phyloP scores from a whole-genome alignment of 2,888 invertebrate species.

The Craniophora ligustri region DNA sequence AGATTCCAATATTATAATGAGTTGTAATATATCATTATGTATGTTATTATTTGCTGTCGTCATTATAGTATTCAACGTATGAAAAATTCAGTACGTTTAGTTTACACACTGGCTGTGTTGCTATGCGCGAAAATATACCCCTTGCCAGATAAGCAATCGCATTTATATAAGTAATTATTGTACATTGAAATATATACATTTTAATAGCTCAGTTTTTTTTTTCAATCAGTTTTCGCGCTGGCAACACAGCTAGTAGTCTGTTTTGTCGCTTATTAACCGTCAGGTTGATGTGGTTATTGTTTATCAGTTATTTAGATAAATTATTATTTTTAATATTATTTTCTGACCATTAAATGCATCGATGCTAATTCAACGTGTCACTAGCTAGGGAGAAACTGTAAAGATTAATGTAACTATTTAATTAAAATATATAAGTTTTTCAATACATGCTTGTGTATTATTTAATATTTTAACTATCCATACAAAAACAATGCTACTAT shows the following conservation, averaged over 20 bases:
- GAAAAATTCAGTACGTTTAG: constrained; percentile 66
- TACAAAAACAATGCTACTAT: too few species aligned
- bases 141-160: constrained; percentile 54
- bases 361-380: constrained; percentile 82
- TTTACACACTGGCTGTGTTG: constrained; percentile 58
- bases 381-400: constrained; percentile 87
- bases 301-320: constrained; percentile 84
- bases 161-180: constrained; percentile 49
- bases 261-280: constrained; percentile 68
- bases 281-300: constrained; percentile 79
- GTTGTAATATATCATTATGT: constrained; percentile 47
- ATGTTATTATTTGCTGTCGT: constrained; percentile 61
- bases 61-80: constrained; percentile 71
- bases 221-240: constrained; percentile 57
- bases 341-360: constrained; percentile 86
- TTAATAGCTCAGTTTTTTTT: constrained; percentile 35
- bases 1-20: constrained; percentile 68
- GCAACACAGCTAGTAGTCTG: constrained; percentile 62
- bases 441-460: constrained; percentile 65
- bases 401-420: constrained; percentile 88
- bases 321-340: constrained; percentile 85
- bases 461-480: constrained; percentile 16
- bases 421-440: constrained; percentile 88
- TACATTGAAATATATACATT: constrained; percentile 17
- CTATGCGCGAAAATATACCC: constrained; percentile 40